These are phyloP conservation scores for Halcyon badia DNA, from an alignment of 2,797 vertebrate species.

Conservation along the genomic window DNA sequence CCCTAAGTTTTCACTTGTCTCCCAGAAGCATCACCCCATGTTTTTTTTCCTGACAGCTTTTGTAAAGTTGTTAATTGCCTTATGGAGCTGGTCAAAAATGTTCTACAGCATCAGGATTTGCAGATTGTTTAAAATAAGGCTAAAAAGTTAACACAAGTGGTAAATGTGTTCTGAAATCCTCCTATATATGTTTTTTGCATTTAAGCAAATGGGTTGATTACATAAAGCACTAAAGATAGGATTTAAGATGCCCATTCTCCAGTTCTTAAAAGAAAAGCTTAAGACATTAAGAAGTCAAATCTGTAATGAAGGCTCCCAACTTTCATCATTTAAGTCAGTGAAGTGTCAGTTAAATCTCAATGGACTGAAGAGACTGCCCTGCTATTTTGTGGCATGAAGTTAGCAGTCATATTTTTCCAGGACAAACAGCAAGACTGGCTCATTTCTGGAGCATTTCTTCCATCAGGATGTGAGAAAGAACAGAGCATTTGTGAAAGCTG, in stretches of 20 bases:
- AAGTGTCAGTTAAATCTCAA: neutral
- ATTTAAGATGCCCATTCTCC: neutral
- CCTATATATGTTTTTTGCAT: neutral
- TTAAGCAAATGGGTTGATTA: neutral
- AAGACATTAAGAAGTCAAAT: neutral
- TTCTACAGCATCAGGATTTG: neutral
- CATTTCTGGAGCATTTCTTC: neutral
- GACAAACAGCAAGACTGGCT: neutral
- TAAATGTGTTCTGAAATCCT: neutral
- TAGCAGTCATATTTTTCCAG: neutral
- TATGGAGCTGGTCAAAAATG: neutral
- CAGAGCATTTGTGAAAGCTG: neutral
- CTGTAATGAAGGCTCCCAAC: neutral
- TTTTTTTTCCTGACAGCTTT: neutral
- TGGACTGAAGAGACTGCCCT: neutral
- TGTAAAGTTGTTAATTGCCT: neutral
- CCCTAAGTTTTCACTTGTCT: neutral
- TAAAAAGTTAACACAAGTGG: neutral
- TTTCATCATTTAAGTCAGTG: neutral
- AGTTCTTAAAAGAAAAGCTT: neutral
- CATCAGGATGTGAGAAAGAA: neutral
- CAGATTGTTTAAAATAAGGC: neutral
- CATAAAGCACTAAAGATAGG: neutral
- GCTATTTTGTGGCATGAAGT: neutral
- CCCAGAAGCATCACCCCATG: fast-evolving